Evolutionary conservation across 2,113 vertebrate species (phyloP), one percentile per base, ranked within the genome.

Genomic region (Charadrius vociferus): DNA sequence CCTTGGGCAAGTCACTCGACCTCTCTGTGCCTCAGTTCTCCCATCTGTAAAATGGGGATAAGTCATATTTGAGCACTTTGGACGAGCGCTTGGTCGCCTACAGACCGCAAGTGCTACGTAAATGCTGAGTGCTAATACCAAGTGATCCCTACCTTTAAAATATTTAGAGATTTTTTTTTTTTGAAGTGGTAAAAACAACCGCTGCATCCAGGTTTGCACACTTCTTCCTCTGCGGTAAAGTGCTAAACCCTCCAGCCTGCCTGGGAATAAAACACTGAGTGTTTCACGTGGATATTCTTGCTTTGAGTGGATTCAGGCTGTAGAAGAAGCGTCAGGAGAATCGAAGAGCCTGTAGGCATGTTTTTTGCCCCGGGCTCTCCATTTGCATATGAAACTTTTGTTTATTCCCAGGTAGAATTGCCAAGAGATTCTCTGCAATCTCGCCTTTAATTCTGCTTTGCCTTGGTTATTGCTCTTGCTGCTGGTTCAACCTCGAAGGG

Each of bases 11-110:
- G 96, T 94, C 96, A 97, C 96, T 94, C 59, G 10, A 90, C 84
- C 91, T 93, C 87, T 94, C 84, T 95, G 84, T 95, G 92, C 94
- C 97, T 95, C 95, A 95, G 95, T 93, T 96, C 95, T 96, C 96
- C 96, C 94, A 90, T 94, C 94, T 95, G 92, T 96, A 96, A 97
- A 97, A 96, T 95, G 93, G 96, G 94, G 93, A 95, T 86, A 95
- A 97, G 93, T 95, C 91, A 91, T 97, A 94, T 89, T 11, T 49
- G 58, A 95, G 93, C 93, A 95, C 95, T 97, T 97, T 83, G 89
- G 67, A 77, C 53, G 61, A 93, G 88, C 95, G 34, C 72, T 95
- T 67, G 74, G 80, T 90, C 45, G 5, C 75, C 61, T 77, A 6
- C 39, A 67, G 81, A 45, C 81, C 43, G 50, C 90, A n/a, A 95